Evolutionary conservation across 2,888 invertebrate genomes (phyloP), one percentile per base, ranked within the genome.

Genomic region (Eristalis pertinax): DNA sequence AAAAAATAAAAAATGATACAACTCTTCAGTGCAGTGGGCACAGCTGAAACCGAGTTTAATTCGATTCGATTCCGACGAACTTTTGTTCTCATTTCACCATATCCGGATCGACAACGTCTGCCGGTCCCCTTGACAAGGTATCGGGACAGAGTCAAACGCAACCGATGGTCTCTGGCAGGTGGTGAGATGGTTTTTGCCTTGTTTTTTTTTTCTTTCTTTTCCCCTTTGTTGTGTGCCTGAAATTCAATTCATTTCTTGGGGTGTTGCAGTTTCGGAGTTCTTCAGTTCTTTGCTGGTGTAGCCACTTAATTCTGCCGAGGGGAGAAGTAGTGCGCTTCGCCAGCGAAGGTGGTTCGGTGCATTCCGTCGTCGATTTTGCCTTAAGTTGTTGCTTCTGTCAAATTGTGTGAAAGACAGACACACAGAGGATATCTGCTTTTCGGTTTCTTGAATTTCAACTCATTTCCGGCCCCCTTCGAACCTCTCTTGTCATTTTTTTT

Each of bases 211-310:
- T 76, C 5, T 11, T 13, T 64, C 15, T 60, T 4, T 11, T 43
- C 68, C 41, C 56, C 43, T 74, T 75, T 77, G n/a, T n/a, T n/a
- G n/a, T n/a, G 50, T 24, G 43, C 56, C 63, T 50, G 69, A 79
- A 74, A 82, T 78, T 82, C 82, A 68, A 73, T 81, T 85, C 43
- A 81, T 81, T 85, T 81, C 41, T 50, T 50, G 69, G 78, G 82
- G 74, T 74, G 82, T 74, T 82, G 56, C 67, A 38, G 19, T 72
- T 62, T 78, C 26, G 4, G 32, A 32, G 10, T 70, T 13, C 10
- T 65, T 41, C 19, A 3, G 7, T 26, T 76, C 77, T 43, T 72
- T 69, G 63, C 76, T 76, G 64, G 73, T 72, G 73, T 75, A 62
- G 50, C 73, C 81, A 81, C 75, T 85, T 85, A 73, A 81, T 81